Conservation (phyloP, 2,888 invertebrate species). For the Asteroscopus sphinx region DNA sequence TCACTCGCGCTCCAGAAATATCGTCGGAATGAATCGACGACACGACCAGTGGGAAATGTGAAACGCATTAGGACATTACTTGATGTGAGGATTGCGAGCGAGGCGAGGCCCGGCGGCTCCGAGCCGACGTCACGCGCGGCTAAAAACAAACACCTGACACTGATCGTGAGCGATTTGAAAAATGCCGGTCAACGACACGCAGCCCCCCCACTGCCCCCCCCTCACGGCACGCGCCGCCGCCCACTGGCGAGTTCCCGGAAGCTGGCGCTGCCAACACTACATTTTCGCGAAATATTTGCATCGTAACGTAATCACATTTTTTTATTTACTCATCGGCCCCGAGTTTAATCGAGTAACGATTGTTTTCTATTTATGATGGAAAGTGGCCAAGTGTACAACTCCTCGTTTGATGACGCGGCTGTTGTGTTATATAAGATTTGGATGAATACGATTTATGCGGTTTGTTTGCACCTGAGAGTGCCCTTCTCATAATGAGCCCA, state of each 20-base stretch:
- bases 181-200: slow-evolving; percentile 69
- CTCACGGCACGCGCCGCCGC: slow-evolving; percentile 46
- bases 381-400: slow-evolving; percentile 7
- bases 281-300: slow-evolving; percentile 58
- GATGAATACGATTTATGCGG: too few species aligned
- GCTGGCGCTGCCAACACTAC: slow-evolving; percentile 62
- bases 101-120: slow-evolving; percentile 10
- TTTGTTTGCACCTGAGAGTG: too few species aligned
- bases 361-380: slow-evolving; percentile 15
- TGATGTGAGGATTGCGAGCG: slow-evolving; percentile 21
- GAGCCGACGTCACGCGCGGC: slow-evolving; percentile 51
- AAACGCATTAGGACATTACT: slow-evolving; percentile 50
- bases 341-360: slow-evolving; percentile 18
- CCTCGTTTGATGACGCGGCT: background rate
- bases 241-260: slow-evolving; percentile 64
- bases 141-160: slow-evolving; percentile 62
- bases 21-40: slow-evolving; percentile 60
- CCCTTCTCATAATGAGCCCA: too few species aligned
- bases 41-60: slow-evolving; percentile 56
- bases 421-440: too few species aligned
- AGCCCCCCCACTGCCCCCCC: slow-evolving; percentile 38
- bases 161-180: slow-evolving; percentile 61
- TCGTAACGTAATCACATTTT: slow-evolving; percentile 44
- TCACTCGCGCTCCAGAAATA: slow-evolving; percentile 61
- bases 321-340: slow-evolving; percentile 28